Base-by-base conservation (phyloP, 2,888 invertebrate genomes). In the Apamea monoglypha region DNA sequence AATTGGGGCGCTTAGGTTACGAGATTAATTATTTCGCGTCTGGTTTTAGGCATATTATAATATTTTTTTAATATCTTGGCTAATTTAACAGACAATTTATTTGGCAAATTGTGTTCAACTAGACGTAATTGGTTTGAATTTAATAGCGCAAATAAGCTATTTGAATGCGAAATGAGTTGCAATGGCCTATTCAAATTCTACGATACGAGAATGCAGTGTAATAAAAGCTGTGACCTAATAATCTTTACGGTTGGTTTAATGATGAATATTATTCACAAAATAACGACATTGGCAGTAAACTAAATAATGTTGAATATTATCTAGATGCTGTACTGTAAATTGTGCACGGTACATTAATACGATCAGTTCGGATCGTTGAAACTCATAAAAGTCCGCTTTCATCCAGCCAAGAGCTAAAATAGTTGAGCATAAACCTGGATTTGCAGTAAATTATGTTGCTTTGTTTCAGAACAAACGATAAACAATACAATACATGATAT, bases 351-450 rank as follows among this genome's bases (percentile, higher is more conserved):
- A 53, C 32, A 53, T 76, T 73, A 40, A 73, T 70, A 61, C 64
- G 47, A 66, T 66, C 47, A 59, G 25, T 47, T 78, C 16, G 14
- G 25, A 76, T 84, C n/a, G 50, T 76, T 78, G 71, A 29, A 63
- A 87, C 61, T 80, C 75, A 71, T 78, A 80, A 85, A 87, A 87
- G 47, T 69, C 69, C 29, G 59, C 64, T 84, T 80, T 80, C 47
- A 73, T 69, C 50, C 63, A 76, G 66, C 63, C 68, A 74, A 70
- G 40, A 75, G 36, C 64, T 75, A n/a, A 71, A 80, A 80, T 76
- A 66, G 67, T 74, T 63, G 10, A 16, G 32, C 53, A 69, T 80
- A 84, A 83, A 83, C 59, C 73, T 82, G 59, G n/a, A 80, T 80
- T 80, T 50, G 56, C 16, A 69, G 72, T 66, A 77, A 83, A 56